A percentile compares a stretch with the other conserved stretches of the same genome.
Conservation (phyloP, 2,888 invertebrate genomes). For the Chymomyza procnemis region DNA sequence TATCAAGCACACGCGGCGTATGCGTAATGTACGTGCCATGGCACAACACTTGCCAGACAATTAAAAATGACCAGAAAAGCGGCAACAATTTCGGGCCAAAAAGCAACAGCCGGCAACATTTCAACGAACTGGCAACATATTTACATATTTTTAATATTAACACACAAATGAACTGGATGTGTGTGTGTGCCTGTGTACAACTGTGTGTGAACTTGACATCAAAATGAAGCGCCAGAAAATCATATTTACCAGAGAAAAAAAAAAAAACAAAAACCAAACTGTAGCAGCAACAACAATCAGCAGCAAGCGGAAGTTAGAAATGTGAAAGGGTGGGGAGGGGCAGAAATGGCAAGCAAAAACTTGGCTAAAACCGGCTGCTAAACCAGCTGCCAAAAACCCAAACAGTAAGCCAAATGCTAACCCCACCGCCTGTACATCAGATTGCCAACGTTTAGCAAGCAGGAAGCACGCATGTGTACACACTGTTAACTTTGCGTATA, state of each 20-base stretch:
- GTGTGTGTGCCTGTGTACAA: neutral
- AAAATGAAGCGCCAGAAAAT: constrained; percentile 48
- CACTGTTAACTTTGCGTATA: neutral
- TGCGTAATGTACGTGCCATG: neutral
- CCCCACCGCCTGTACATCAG: neutral
- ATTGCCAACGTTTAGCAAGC: neutral
- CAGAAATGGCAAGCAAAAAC: neutral
- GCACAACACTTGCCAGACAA: neutral
- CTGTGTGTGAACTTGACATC: constrained; percentile 43
- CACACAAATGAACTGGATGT: constrained; percentile 46
- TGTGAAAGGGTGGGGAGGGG: neutral
- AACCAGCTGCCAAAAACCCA: neutral
- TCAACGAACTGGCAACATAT: constrained; percentile 13
- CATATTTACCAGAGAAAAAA: constrained; percentile 52
- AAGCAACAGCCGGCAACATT: neutral
- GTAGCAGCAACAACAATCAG: constrained; percentile 20
- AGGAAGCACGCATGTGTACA: constrained; percentile 35
- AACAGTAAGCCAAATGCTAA: neutral
- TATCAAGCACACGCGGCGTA: neutral
- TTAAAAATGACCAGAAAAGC: neutral
- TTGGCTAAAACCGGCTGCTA: neutral
- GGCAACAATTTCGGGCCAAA: neutral
- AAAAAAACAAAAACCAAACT: neutral
- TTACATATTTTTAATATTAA: constrained; percentile 59
- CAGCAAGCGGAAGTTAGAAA: constrained; percentile 7